Base-by-base conservation (phyloP, 1,140 invertebrate genomes). In the Scaptodrosophila lebanonensis region DNA sequence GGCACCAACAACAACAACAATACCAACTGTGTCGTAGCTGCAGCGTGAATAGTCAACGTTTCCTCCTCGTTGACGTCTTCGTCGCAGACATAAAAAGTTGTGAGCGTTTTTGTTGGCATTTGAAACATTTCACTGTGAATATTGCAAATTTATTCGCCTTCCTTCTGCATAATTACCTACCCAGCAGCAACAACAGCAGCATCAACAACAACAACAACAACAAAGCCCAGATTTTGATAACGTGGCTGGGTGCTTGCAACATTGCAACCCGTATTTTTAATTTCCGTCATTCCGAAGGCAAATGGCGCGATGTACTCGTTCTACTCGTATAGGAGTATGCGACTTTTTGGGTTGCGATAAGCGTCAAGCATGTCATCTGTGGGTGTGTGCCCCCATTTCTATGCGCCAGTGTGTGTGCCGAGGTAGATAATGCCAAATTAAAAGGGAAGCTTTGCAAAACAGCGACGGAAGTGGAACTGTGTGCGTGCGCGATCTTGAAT, bases 181-280 rank as follows among this genome's bases (percentile, higher is more conserved):
- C 9, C n/a, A n/a, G 9, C 15, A 38, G 32, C 15, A 2, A 13
- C 11, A n/a, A n/a, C 35, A 2, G 35, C 32, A 33, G n/a, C 32
- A 33, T 3, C 32, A 4, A 33, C 69, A 69, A 52, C 75, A 66
- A 82, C 69, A 75, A 72, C n/a, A n/a, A n/a, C n/a, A n/a, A n/a
- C n/a, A n/a, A n/a, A n/a, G n/a, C n/a, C n/a, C 66, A 60, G 76
- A 83, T 83, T 82, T 69, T 82, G 75, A 82, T 82, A 82, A 82
- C 66, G 69, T 82, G 75, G 71, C 66, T 68, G 60, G 56, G 68
- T 68, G 64, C 73, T 69, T 82, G 75, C 75, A 79, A 79, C 75
- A 79, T 82, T 82, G 75, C 76, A 82, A 66, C 75, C 76, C 76
- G 75, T 82, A 83, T 82, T 82, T 82, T 82, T 82, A 82, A 82